Base-by-base conservation (phyloP, 2,888 invertebrate species). In the Lepidochitona cinerea region DNA sequence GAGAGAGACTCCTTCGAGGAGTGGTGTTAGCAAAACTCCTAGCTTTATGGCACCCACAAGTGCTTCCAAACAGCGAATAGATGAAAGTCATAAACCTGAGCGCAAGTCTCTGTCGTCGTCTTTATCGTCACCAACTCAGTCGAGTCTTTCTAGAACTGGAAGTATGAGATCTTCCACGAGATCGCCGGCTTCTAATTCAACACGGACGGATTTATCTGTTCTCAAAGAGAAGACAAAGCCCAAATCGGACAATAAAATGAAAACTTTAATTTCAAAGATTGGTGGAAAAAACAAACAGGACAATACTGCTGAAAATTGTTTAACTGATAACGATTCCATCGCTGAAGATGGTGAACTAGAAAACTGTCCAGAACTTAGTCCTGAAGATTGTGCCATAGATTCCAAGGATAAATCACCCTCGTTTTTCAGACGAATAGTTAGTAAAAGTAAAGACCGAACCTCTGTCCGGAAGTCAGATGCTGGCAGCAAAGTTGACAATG, bases 41-140 rank as follows among this genome's bases (percentile, higher is more conserved):
- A 65, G 73, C 1, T 85, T 86, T 73, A 84, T 84, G 85, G 78
- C 83, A 37, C 83, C 85, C 18, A 86, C 86, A 12, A 81, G 84
- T 26, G 75, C 87, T 18, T 84, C 85, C 5, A 84, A 80, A 73
- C 81, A 82, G 0, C 68, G 81, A 52, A 35, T 75, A 23, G 80
- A 80, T 23, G 59, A 59, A 29, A 23, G 29, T 14, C 23, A 36
- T 4, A 37, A 26, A 2, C 37, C 37, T n/a, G 23, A 36, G 12
- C 41, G 26, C 6, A n/a, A 12, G 12, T 67, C 67, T 37, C 23
- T 3, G 6, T 6, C 18, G 14, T 36, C 37, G n/a, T 37, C 67
- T 1, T 36, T 36, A n/a, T 5, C 37, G 7, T 67, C 67, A 37
- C 41, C 37, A 9, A 37, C 67, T 18, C 41, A 26, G 37, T 36